Conservation (phyloP, 2,888 invertebrate species). For the Himalopsyche tibetana region DNA sequence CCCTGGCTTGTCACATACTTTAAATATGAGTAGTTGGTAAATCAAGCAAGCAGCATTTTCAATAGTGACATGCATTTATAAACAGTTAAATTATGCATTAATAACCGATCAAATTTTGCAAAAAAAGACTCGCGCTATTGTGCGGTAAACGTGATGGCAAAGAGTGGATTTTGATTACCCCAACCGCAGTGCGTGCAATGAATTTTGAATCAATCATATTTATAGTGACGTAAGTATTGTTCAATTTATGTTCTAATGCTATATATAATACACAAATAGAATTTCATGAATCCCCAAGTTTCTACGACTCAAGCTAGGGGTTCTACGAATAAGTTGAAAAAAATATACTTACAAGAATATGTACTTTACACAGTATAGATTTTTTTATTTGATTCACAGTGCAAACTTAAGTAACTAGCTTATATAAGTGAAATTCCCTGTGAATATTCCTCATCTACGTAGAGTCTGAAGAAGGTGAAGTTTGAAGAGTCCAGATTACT, state of each 20-base stretch:
- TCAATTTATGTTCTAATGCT: background rate
- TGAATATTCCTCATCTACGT: background rate
- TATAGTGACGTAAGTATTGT: background rate
- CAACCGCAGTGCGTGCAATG: slow-evolving; percentile 2
- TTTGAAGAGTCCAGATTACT: slow-evolving; percentile 34
- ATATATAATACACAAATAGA: too few species aligned
- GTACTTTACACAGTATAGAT: too few species aligned
- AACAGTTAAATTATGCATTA: too few species aligned
- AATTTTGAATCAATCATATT: slow-evolving; percentile 1
- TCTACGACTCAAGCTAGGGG: too few species aligned
- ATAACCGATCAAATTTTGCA: too few species aligned
- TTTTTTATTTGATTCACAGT: background rate
- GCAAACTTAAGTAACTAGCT: background rate
- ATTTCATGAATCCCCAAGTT: too few species aligned
- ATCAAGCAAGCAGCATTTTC: too few species aligned
- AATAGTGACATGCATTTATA: too few species aligned
- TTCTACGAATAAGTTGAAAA: too few species aligned
- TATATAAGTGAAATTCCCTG: background rate
- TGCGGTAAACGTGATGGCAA: background rate
- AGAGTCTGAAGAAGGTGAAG: background rate
- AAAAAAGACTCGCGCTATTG: background rate
- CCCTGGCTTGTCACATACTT: too few species aligned
- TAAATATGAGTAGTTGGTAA: too few species aligned
- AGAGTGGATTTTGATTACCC: background rate
- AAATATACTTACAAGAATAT: too few species aligned